These are phyloP conservation scores for Dendrolimus punctatus DNA, from an alignment of 1,140 invertebrate species.

Conservation along the genomic window DNA sequence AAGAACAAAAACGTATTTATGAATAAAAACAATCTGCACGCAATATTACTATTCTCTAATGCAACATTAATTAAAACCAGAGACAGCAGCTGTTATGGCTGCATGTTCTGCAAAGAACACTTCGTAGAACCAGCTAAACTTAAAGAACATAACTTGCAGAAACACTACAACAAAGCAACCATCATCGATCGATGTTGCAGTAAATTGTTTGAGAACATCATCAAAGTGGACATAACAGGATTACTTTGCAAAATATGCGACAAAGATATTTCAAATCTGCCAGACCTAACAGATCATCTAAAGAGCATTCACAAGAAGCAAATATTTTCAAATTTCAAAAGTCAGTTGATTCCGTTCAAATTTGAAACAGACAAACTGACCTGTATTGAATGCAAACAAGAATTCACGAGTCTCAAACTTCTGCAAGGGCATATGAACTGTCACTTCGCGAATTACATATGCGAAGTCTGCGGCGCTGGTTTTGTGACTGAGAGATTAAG, in stretches of 20 bases:
- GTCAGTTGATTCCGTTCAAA: conserved; percentile 20
- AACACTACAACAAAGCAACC: conserved; percentile 7
- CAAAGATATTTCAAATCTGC: conserved; percentile 12
- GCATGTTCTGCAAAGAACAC: conserved; percentile 16
- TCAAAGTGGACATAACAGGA: conserved; percentile 26
- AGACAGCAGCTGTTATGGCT: conserved; percentile 13
- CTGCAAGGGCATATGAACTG: conserved; percentile 51
- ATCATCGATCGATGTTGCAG: too few species aligned
- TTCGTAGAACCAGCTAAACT: conserved; percentile 11
- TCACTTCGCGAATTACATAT: conserved; percentile 21
- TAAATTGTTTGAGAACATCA: conserved; percentile 25
- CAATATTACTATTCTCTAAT: conserved; percentile 17
- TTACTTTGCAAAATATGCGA: conserved; percentile 22
- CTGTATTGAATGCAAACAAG: conserved; percentile 73
- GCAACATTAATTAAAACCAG: conserved; percentile 15
- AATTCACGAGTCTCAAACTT: conserved; percentile 65
- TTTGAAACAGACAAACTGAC: conserved; percentile 24
- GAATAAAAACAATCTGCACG: conserved; percentile 14
- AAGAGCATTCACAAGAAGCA: conserved; percentile 15
- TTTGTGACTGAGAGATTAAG: conserved; percentile 65
- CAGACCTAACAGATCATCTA: conserved; percentile 18
- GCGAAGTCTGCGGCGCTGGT: conserved; percentile 76
- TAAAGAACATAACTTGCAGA: conserved; percentile 18
- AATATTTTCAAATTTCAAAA: conserved; percentile 16
- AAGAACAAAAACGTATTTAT: too few species aligned